Evolutionary conservation across 2,113 vertebrate species (phyloP).

Genomic region (Balaeniceps rex): DNA sequence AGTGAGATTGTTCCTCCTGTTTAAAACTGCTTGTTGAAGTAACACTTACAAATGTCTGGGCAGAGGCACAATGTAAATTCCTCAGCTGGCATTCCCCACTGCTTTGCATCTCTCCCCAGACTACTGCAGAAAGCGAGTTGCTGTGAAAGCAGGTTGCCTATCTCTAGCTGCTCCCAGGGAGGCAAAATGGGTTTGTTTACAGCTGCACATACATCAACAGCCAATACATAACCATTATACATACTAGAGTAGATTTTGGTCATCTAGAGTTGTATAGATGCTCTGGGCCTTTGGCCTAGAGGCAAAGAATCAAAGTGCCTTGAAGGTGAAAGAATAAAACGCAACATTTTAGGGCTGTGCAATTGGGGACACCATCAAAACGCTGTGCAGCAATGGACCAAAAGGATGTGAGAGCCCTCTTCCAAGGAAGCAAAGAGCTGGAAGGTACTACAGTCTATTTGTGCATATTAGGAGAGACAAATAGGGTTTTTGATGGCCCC

Average conservation of each 20-base stretch:
- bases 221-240: neutral
- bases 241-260: neutral
- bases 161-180: neutral
- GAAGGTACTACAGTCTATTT: neutral
- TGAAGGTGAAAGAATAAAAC: neutral
- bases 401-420: neutral
- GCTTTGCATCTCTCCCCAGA: neutral
- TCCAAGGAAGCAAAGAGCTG: neutral
- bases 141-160: neutral
- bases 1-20: neutral
- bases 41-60: neutral
- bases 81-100: neutral
- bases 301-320: neutral
- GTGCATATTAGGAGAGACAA: neutral
- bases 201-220: neutral
- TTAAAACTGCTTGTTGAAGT: neutral
- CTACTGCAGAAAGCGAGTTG: neutral
- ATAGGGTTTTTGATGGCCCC: neutral
- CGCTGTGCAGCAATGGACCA: neutral
- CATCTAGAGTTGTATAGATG: neutral
- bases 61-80: neutral
- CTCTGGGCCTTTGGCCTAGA: neutral
- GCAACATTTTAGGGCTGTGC: neutral
- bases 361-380: neutral
- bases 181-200: neutral